phyloP scores from a whole-genome alignment of 1,140 invertebrate species.

The Artemia franciscana region DNA sequence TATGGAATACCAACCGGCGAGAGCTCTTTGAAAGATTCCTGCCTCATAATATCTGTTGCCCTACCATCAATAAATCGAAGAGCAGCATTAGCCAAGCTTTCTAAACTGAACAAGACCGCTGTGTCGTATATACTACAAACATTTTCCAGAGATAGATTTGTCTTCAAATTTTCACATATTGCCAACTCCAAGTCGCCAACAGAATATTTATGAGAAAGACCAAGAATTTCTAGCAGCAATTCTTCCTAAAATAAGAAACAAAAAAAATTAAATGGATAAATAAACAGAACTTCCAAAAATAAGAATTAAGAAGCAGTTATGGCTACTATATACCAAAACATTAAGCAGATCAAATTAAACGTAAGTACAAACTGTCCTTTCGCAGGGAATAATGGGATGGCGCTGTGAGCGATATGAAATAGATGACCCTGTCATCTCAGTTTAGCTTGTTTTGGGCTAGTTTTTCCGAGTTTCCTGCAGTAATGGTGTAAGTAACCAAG shows the following conservation, averaged over 20 bases:
- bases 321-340: too few relatives aligned
- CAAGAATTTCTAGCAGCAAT: slow-evolving; percentile 58
- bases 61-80: slow-evolving; percentile 62
- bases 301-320: too few relatives aligned
- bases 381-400: too few relatives aligned
- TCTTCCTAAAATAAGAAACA: slow-evolving; percentile 35
- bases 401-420: too few relatives aligned
- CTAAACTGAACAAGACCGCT: slow-evolving; percentile 44
- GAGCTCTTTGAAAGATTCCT: slow-evolving; percentile 57
- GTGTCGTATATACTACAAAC: slow-evolving; percentile 82
- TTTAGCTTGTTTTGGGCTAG: too few relatives aligned
- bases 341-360: too few relatives aligned
- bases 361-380: too few relatives aligned
- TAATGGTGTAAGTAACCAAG: too few relatives aligned
- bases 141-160: slow-evolving; percentile 62
- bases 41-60: slow-evolving; percentile 53
- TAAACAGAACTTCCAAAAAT: background rate
- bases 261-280: background rate
- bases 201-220: slow-evolving; percentile 79
- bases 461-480: too few relatives aligned
- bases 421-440: too few relatives aligned
- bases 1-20: slow-evolving; percentile 44
- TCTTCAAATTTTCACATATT: slow-evolving; percentile 76
- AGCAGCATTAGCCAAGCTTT: slow-evolving; percentile 33
- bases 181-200: slow-evolving; percentile 72